A percentile compares a stretch with the other conserved stretches of the same genome.
Conservation (phyloP, 1,140 invertebrate genomes). For the Brachionus rotundiformis region DNA sequence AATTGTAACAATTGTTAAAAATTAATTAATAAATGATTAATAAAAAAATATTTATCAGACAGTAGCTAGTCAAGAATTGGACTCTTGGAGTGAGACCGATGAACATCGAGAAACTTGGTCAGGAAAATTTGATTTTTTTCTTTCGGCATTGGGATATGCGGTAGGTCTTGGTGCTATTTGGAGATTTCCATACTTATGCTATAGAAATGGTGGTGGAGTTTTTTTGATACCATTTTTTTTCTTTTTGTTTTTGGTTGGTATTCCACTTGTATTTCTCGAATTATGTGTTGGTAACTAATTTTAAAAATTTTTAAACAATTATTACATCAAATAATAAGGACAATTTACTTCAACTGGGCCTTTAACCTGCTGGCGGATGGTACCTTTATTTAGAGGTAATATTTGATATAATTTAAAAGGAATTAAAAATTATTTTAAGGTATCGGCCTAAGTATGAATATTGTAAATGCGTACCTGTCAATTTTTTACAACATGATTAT, state of each 20-base stretch:
- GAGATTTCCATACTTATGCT: constrained; percentile 66
- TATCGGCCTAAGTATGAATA: constrained; percentile 52
- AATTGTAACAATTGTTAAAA: background rate
- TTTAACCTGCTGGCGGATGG: constrained; percentile 68
- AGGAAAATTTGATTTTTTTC: constrained; percentile 65
- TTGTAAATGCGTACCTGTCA: constrained; percentile 51
- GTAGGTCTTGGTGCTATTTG: constrained; percentile 65
- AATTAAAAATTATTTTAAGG: constrained; percentile 53
- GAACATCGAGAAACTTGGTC: constrained; percentile 69
- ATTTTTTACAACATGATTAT: constrained; percentile 87
- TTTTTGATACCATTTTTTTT: constrained; percentile 59
- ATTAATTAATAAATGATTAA: background rate
- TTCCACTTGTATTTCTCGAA: constrained; percentile 58
- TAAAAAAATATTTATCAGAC: background rate
- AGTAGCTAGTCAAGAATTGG: background rate
- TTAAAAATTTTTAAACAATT: background rate
- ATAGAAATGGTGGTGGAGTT: constrained; percentile 64
- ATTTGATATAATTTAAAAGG: background rate
- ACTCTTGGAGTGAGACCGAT: background rate
- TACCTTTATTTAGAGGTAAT: constrained; percentile 71
- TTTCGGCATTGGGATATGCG: constrained; percentile 67
- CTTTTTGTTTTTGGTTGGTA: constrained; percentile 56
- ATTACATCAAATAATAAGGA: constrained; percentile 55
- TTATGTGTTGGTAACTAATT: constrained; percentile 56
- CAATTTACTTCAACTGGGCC: constrained; percentile 65